Evolutionary conservation across 1,140 invertebrate species (phyloP).

Genomic region (Bombus sylvicola): DNA sequence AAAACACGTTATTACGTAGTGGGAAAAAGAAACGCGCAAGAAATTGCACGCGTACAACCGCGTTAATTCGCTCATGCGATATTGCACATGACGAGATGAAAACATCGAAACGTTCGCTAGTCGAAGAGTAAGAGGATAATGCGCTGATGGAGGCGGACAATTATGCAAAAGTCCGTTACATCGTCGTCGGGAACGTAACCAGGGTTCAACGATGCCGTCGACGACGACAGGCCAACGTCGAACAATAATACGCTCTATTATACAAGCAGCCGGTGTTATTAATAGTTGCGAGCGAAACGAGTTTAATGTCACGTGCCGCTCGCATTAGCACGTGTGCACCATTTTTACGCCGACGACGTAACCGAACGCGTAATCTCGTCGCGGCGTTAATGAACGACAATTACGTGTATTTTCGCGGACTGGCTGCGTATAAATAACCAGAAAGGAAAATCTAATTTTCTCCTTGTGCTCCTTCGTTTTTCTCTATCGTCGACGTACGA

Average conservation of each 20-base stretch:
- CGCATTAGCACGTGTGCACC: constrained; percentile 39
- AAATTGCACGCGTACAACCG: no score
- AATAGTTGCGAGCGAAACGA: constrained; percentile 50
- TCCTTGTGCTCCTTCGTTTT: no score
- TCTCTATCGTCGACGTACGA: not conserved
- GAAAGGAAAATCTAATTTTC: not conserved
- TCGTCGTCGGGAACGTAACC: constrained; percentile 1
- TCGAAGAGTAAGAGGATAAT: not conserved
- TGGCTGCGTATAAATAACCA: constrained; percentile 5
- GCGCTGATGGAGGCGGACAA: no score
- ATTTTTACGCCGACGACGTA: constrained; percentile 37
- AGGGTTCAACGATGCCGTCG: no score
- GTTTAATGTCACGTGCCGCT: constrained; percentile 52
- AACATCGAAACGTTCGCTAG: not conserved
- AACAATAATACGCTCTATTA: constrained; percentile 40
- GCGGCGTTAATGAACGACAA: constrained; percentile 26
- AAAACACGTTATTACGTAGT: no score
- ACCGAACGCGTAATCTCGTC: constrained; percentile 21
- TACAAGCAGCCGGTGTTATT: constrained; percentile 35
- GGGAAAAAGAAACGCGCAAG: no score
- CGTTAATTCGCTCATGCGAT: no score
- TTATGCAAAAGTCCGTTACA: constrained; percentile 37
- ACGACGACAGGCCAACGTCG: constrained; percentile 10
- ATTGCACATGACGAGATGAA: not conserved
- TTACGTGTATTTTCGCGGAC: constrained; percentile 20